Base-by-base conservation (phyloP, 1,140 invertebrate species). In the Drosophila kepulauana region DNA sequence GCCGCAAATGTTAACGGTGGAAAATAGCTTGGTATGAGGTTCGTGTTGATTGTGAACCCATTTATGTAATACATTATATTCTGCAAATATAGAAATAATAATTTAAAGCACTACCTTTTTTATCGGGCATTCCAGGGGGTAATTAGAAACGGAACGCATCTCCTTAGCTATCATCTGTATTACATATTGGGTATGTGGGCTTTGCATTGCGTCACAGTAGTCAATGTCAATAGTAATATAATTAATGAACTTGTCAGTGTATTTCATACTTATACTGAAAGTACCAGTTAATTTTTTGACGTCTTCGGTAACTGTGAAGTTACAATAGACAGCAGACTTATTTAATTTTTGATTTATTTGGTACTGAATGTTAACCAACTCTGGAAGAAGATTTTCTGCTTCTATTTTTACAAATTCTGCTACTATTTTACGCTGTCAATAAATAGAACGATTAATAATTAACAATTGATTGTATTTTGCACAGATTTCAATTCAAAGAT, bases 101-200 rank as follows among this genome's bases (percentile, higher is more conserved):
- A 20, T n/a, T 2, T 1, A 20, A 48, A 7, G 4, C 10, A 49
- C 20, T 25, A 28, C 16, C 59, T 45, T 35, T 13, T 49, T 49
- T 4, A 63, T 11, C 10, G 59, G 59, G 48, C 59, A 63, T 7
- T 63, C 13, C n/a, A 49, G 10, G 3, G 57, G 57, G 11, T 16
- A 45, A 45, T 59, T 59, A 10, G 35, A n/a, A 25, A 11, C 41
- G 13, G 13, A 1, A 5, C 25, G 13, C n/a, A 59, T 7, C 10
- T 8, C 35, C 1, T 25, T n/a, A 15, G 38, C 33, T 11, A 56
- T 15, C 7, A 4, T 38, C 15, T 56, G 7, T 2, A 38, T n/a
- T 5, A 56, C 3, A 5, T 38, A 38, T 33, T 13, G 5, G n/a
- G 2, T 38, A 5, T 56, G 1, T 25, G 30, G 5, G 3, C n/a